Evolutionary conservation across 2,797 vertebrate species (phyloP).

Genomic region (Acipenser ruthenus): DNA sequence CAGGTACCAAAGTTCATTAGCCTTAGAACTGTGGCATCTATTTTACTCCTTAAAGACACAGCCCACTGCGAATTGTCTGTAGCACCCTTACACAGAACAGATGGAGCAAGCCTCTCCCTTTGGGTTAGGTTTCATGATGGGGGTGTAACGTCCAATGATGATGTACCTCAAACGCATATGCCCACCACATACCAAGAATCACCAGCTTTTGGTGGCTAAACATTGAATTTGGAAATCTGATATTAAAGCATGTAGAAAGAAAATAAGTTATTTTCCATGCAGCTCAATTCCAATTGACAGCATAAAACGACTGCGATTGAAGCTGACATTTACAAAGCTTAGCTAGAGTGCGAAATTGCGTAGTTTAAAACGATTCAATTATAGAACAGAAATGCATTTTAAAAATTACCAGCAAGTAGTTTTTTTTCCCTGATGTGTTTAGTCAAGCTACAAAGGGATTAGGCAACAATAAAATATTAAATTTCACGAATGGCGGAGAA

Average conservation of each 20-base stretch:
- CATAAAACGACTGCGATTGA: slow-evolving; percentile 24
- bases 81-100: slow-evolving; percentile 31
- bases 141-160: slow-evolving; percentile 28
- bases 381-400: slow-evolving; percentile 15
- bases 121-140: slow-evolving; percentile 35
- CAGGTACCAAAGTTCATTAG: slow-evolving; percentile 38
- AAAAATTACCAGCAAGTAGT: slow-evolving; percentile 9
- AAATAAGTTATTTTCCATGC: too few species aligned
- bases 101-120: slow-evolving; percentile 36
- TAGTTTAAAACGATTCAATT: background rate
- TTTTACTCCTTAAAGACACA: slow-evolving; percentile 4
- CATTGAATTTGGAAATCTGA: too few species aligned
- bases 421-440: slow-evolving; percentile 20
- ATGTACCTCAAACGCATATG: slow-evolving; percentile 23
- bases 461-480: slow-evolving; percentile 17
- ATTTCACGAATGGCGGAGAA: slow-evolving; percentile 1
- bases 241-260: too few species aligned
- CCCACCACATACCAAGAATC: slow-evolving; percentile 13
- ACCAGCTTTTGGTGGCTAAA: too few species aligned
- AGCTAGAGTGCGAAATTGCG: slow-evolving; percentile 36
- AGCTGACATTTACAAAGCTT: slow-evolving; percentile 28
- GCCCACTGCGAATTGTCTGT: too few species aligned
- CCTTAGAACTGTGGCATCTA: slow-evolving; percentile 25
- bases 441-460: slow-evolving; percentile 13
- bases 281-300: too few species aligned